Conservation (phyloP, 1,140 invertebrate genomes). For the Brachionus rubens region DNA sequence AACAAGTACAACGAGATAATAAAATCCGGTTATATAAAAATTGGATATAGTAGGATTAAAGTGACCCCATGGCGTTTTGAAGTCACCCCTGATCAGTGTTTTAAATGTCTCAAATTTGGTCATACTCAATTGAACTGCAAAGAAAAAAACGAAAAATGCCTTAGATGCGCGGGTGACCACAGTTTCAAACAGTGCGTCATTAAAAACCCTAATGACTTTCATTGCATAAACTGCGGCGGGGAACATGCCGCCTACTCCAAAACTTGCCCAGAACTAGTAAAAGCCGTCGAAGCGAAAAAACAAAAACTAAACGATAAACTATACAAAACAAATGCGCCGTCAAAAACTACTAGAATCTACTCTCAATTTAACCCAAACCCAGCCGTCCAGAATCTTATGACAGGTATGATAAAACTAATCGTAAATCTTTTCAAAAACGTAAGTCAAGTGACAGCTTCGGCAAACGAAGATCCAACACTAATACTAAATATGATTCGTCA, state of each 20-base stretch:
- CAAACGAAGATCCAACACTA: background rate
- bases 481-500: background rate
- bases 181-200: background rate
- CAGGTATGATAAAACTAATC: background rate
- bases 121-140: background rate
- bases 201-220: background rate
- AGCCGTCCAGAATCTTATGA: too few species aligned
- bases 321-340: background rate
- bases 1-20: background rate
- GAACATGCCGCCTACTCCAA: background rate
- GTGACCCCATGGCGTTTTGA: background rate
- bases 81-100: background rate
- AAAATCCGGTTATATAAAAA: background rate
- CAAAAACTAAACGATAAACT: background rate
- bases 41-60: background rate
- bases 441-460: background rate
- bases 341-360: too few species aligned
- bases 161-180: background rate
- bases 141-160: background rate
- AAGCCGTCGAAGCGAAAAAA: background rate
- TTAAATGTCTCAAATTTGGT: background rate
- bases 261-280: background rate
- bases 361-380: too few species aligned
- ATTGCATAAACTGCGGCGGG: background rate
- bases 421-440: background rate